These are phyloP conservation scores for Polymixis flavicincta DNA, from an alignment of 2,888 invertebrate genomes.

Conservation along the genomic window DNA sequence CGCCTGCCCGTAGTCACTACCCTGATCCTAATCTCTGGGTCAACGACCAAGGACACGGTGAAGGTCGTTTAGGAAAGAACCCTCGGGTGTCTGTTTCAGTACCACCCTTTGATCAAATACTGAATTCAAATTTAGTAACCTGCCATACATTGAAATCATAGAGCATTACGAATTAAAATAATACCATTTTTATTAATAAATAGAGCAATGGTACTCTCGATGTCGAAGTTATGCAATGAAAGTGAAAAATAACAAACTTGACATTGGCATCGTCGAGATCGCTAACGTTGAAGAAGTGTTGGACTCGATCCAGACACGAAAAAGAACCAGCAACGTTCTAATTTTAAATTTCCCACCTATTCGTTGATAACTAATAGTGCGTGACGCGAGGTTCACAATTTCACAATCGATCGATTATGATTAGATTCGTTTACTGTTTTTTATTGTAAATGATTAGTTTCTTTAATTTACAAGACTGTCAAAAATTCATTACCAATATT, in stretches of 20 bases:
- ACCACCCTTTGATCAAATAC: neutral
- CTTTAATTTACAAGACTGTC: neutral
- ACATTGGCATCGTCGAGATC: slow-evolving; percentile 78
- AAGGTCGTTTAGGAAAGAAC: slow-evolving; percentile 58
- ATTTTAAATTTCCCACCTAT: slow-evolving; percentile 75
- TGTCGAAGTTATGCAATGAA: slow-evolving; percentile 74
- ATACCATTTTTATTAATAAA: slow-evolving; percentile 24
- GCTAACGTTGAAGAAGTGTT: slow-evolving; percentile 67
- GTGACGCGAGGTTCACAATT: slow-evolving; percentile 40
- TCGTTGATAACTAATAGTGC: slow-evolving; percentile 62
- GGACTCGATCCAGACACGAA: slow-evolving; percentile 81
- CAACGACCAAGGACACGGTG: slow-evolving; percentile 60
- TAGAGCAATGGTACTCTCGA: slow-evolving; percentile 25
- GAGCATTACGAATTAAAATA: neutral
- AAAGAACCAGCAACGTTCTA: slow-evolving; percentile 78
- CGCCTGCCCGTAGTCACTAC: slow-evolving; percentile 49
- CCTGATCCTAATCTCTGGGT: slow-evolving; percentile 57
- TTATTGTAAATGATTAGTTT: neutral
- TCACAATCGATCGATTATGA: slow-evolving; percentile 71
- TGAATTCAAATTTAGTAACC: neutral
- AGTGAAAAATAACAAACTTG: slow-evolving; percentile 84
- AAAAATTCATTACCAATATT: neutral
- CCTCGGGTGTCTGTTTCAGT: slow-evolving; percentile 29
- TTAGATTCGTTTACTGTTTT: slow-evolving; percentile 25
- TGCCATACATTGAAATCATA: neutral